A percentile compares a stretch with the other conserved stretches of the same genome.
These are phyloP conservation scores for Enteromius unitaeniatus DNA, from an alignment of 2,797 vertebrate genomes.

Conservation along the genomic window DNA sequence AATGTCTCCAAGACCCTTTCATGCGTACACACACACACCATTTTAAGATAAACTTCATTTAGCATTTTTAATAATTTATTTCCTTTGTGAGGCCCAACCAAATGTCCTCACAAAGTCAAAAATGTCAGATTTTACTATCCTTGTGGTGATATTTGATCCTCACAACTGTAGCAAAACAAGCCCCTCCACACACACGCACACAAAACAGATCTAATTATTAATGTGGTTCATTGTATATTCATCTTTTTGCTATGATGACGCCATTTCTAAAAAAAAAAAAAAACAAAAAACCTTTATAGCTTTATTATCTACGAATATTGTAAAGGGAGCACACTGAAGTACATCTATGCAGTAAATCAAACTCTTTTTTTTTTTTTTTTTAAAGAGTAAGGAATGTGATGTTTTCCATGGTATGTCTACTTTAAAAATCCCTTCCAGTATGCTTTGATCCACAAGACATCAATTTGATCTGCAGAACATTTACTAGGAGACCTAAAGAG, in stretches of 20 bases:
- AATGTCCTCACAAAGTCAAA: too few relatives aligned
- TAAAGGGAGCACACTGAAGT: neutral
- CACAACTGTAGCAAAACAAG: too few relatives aligned
- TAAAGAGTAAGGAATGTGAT: neutral
- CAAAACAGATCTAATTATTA: neutral
- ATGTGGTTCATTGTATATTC: neutral
- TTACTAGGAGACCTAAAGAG: slow-evolving; percentile 10
- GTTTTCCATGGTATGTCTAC: neutral
- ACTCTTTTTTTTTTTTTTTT: neutral
- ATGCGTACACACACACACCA: neutral
- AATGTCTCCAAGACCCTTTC: neutral
- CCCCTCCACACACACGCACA: too few relatives aligned
- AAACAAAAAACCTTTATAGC: neutral
- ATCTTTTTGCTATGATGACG: neutral
- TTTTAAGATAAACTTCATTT: too few relatives aligned
- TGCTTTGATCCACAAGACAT: slow-evolving; percentile 37
- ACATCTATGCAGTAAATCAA: neutral
- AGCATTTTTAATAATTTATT: too few relatives aligned
- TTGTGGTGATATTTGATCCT: too few relatives aligned
- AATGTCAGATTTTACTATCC: too few relatives aligned
- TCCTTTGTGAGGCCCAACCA: too few relatives aligned
- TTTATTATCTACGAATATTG: neutral
- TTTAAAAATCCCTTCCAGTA: slow-evolving; percentile 6
- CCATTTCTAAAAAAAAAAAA: neutral
- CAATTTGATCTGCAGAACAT: slow-evolving; percentile 8